phyloP scores from a whole-genome alignment of 2,113 vertebrate genomes.

The Phrynocephalus versicolor region DNA sequence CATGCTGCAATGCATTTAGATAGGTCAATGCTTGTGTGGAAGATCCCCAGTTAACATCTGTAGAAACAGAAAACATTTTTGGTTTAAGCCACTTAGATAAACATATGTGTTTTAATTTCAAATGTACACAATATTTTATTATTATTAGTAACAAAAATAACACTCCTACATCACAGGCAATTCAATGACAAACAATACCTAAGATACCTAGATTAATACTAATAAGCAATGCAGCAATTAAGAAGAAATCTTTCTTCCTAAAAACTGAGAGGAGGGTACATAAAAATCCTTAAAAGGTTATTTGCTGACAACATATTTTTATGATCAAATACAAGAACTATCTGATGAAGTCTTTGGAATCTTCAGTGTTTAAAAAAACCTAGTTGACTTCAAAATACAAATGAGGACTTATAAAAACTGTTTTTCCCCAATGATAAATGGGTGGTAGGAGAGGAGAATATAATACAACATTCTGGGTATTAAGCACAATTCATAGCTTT shows the following conservation, averaged over 20 bases:
- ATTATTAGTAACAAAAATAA: background rate
- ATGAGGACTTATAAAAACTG: background rate
- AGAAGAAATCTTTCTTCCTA: background rate
- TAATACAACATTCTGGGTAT: background rate
- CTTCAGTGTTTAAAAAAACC: background rate
- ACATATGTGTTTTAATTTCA: background rate
- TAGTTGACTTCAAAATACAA: background rate
- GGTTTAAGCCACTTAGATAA: background rate
- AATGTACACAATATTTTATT: background rate
- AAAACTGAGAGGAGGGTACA: background rate
- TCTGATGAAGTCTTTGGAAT: background rate
- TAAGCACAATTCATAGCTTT: background rate
- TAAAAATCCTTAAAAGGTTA: background rate
- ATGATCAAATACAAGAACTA: background rate
- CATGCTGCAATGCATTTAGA: slow-evolving; percentile 92
- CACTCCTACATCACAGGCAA: background rate
- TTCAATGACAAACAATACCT: background rate
- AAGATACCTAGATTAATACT: background rate
- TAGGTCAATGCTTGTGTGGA: slow-evolving; percentile 98
- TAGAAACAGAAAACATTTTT: slow-evolving; percentile 33
- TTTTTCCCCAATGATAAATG: background rate
- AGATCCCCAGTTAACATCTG: slow-evolving; percentile 99
- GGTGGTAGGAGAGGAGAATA: background rate
- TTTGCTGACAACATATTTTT: background rate
- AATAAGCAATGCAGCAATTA: background rate